These are phyloP conservation scores for Tenebrio molitor DNA, from an alignment of 1,140 invertebrate species.

Conservation along the genomic window DNA sequence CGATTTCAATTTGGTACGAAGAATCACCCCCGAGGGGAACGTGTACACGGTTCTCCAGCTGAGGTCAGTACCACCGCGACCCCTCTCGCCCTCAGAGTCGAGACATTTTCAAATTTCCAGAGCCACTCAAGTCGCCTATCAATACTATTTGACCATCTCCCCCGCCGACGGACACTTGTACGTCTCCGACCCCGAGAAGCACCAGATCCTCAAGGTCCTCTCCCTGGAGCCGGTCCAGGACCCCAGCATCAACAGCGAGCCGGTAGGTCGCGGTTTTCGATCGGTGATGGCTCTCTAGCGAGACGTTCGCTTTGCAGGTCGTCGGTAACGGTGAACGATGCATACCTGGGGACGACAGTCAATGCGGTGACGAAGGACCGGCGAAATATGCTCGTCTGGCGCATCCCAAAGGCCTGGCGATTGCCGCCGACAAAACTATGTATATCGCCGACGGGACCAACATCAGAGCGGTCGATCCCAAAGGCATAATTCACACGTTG, in stretches of 20 bases:
- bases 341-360: conserved; percentile 89
- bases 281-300: conserved; percentile 6
- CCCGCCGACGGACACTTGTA: conserved; percentile 96
- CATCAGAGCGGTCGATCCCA: conserved; percentile 89
- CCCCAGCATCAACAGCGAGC: conserved; percentile 87
- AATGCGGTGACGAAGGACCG: conserved; percentile 94
- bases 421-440: conserved; percentile 91
- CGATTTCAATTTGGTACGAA: conserved; percentile 95
- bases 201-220: conserved; percentile 85
- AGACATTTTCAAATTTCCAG: conserved; percentile 68
- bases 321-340: conserved; percentile 97
- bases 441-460: conserved; percentile 96
- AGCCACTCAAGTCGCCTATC: conserved; percentile 92
- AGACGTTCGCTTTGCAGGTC: conserved; percentile 67
- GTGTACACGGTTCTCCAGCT: conserved; percentile 95
- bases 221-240: conserved; percentile 84
- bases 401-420: conserved; percentile 97
- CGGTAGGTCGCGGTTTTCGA: conserved; percentile 63
- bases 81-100: too few relatives aligned
- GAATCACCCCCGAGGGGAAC: conserved; percentile 91
- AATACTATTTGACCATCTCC: conserved; percentile 95
- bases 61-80: conserved; percentile 72
- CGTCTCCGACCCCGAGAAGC: conserved; percentile 94
- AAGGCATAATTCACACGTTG: conserved; percentile 94
- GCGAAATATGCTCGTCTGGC: conserved; percentile 91